phyloP scores from a whole-genome alignment of 1,140 invertebrate species.

The Lysiphlebus fabarum region DNA sequence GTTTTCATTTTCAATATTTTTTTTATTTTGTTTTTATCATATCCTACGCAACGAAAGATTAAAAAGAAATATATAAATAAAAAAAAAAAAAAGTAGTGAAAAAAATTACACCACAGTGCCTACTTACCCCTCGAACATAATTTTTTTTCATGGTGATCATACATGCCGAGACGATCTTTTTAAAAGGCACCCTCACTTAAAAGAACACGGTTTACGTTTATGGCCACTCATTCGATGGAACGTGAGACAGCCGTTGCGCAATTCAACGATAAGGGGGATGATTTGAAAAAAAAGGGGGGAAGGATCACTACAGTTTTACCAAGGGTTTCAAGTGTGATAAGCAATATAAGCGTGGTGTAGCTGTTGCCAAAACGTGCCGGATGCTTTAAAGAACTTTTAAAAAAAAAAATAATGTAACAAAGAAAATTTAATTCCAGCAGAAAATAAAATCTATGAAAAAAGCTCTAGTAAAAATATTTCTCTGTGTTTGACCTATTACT shows the following conservation, averaged over 20 bases:
- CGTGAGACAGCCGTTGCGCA: slow-evolving; percentile 36
- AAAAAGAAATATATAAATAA: no score
- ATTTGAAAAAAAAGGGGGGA: slow-evolving; percentile 5
- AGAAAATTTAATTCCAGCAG: no score
- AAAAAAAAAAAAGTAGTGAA: slow-evolving; percentile 19
- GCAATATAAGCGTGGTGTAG: slow-evolving; percentile 36
- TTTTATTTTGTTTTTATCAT: no score
- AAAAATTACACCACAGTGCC: slow-evolving; percentile 13
- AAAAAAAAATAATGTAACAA: no score
- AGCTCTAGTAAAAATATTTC: no score
- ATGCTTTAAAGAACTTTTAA: not conserved
- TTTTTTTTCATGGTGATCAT: slow-evolving; percentile 41
- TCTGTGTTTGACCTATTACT: no score
- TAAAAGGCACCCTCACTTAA: slow-evolving; percentile 53
- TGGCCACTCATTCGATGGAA: slow-evolving; percentile 48
- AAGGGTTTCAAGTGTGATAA: slow-evolving; percentile 37
- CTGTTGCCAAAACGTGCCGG: slow-evolving; percentile 1
- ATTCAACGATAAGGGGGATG: slow-evolving; percentile 33
- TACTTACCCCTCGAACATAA: slow-evolving; percentile 16
- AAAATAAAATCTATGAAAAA: no score
- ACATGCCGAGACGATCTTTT: slow-evolving; percentile 50
- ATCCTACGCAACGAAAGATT: no score
- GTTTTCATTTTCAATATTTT: no score
- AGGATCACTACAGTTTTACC: slow-evolving; percentile 21
- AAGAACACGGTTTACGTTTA: slow-evolving; percentile 57